These are phyloP conservation scores for Poecile atricapillus DNA, from an alignment of 2,113 vertebrate species.

Conservation along the genomic window DNA sequence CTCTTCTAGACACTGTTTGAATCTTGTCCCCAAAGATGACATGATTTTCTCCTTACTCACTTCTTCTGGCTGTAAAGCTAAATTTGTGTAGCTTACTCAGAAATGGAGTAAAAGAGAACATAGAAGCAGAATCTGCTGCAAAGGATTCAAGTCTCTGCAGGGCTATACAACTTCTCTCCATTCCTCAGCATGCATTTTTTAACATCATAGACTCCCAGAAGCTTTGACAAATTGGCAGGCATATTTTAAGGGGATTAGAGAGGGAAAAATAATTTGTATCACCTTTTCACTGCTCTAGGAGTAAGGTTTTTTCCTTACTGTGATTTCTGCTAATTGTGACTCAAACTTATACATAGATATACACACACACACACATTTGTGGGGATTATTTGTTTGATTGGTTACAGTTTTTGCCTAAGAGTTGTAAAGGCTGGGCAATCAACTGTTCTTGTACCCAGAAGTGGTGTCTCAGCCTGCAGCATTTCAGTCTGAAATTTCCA, in stretches of 20 bases:
- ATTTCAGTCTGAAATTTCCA: neutral
- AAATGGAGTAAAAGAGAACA: neutral
- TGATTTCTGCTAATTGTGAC: neutral
- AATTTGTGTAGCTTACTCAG: neutral
- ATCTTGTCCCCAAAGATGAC: neutral
- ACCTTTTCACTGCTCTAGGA: neutral
- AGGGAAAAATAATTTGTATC: neutral
- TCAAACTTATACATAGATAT: accelerated
- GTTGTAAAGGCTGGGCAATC: neutral
- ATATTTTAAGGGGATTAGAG: neutral
- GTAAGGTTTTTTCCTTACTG: neutral
- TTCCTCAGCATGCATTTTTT: neutral
- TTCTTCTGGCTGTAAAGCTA: neutral
- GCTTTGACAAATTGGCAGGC: neutral
- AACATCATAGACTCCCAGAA: neutral
- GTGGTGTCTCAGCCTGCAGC: neutral
- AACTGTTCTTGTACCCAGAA: neutral
- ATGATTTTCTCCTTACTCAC: neutral
- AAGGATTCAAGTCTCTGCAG: neutral
- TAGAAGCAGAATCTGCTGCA: neutral
- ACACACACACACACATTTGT: accelerated
- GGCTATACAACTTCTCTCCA: neutral
- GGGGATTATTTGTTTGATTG: neutral
- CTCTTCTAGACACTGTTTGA: neutral
- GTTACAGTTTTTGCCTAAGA: neutral